phyloP scores from a whole-genome alignment of 1,140 invertebrate genomes.

The Lithobius niger region DNA sequence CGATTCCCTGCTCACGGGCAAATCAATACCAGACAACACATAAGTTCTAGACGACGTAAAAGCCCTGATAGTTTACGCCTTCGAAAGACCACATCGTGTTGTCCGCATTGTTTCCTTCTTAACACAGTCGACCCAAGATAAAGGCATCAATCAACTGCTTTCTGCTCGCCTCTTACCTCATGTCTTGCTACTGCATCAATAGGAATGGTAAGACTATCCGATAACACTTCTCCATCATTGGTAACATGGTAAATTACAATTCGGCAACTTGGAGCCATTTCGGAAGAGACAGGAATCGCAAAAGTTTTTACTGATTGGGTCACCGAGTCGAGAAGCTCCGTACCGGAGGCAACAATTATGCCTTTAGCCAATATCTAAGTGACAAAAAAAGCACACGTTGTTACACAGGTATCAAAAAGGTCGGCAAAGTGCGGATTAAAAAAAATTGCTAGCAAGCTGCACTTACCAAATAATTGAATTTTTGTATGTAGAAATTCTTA shows the following conservation, averaged over 20 bases:
- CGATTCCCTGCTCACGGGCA: too few species aligned
- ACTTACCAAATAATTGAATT: constrained; percentile 37
- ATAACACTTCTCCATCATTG: constrained; percentile 38
- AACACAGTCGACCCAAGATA: too few species aligned
- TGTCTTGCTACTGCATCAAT: constrained; percentile 38
- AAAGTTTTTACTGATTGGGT: constrained; percentile 31
- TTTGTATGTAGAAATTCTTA: constrained; percentile 32
- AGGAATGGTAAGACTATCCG: constrained; percentile 42
- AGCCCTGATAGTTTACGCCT: too few species aligned
- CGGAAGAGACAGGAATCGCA: constrained; percentile 31
- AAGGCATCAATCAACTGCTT: too few species aligned
- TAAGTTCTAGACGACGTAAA: too few species aligned
- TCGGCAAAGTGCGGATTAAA: background rate
- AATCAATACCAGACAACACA: too few species aligned
- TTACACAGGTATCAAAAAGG: background rate
- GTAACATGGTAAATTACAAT: constrained; percentile 41
- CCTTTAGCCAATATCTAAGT: constrained; percentile 35
- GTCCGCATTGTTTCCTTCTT: too few species aligned
- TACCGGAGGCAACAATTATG: constrained; percentile 15
- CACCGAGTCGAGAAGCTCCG: constrained; percentile 13
- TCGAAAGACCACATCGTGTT: too few species aligned
- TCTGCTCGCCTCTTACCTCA: constrained; percentile 27
- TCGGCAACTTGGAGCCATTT: constrained; percentile 45
- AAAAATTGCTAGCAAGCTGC: constrained; percentile 1
- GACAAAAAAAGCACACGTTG: constrained; percentile 7